Base-by-base conservation (phyloP, 2,888 invertebrate species). In the Melitaea athalia region DNA sequence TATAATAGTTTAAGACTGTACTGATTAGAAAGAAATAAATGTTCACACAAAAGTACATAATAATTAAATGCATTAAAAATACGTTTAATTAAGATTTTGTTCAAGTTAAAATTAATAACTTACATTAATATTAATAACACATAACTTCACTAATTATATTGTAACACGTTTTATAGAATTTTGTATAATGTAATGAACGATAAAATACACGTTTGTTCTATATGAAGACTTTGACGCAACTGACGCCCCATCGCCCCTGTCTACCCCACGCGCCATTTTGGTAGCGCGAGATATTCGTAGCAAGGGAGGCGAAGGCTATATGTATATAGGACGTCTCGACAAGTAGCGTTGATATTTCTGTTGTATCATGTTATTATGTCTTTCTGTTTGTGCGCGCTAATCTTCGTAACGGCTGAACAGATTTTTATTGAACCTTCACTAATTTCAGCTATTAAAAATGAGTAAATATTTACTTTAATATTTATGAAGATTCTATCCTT, bases 141-240 rank as follows among this genome's bases (percentile, higher is more conserved):
- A 52, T 52, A 52, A 52, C 52, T 24, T 10, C 52, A 7, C 38
- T 10, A n/a, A 33, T 55, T 33, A n/a, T n/a, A 55, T 55, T 55
- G 12, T 55, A 3, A 15, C 5, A 52, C 24, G 17, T 52, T 52
- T 52, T 8, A 12, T 11, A 24, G 24, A 12, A 52, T 52, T 11
- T n/a, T 50, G 4, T 5, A 10, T 5, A 52, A 17, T 1, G 17
- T 12, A 31, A 24, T 52, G 63, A 60, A 12, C 3, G n/a, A 8
- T 47, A 43, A 65, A 38, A 49, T 62, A 69, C 31, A 68, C 85
- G 80, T 78, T 77, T 77, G 77, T 63, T 65, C 76, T 62, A 53
- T 69, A 63, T 66, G 66, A 71, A 70, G 71, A 75, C 74, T 75
- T 72, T 70, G 72, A 67, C 75, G 72, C 73, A 64, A 88, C 88